Conservation (phyloP, 2,888 invertebrate genomes). For the Tetragnatha montana region DNA sequence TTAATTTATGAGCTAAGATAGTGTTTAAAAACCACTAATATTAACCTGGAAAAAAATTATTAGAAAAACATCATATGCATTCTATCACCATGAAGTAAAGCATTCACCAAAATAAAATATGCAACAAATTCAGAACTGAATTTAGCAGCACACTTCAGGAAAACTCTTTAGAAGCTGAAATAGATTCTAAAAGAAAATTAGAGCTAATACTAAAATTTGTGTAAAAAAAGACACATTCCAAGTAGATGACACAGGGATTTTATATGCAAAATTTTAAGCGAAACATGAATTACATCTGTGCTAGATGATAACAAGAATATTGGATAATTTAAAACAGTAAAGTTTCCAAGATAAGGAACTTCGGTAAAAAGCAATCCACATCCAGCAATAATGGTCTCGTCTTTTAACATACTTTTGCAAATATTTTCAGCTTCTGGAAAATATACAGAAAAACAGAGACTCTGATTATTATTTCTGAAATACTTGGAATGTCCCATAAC, state of each 20-base stretch:
- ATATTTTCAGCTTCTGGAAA: constrained; percentile 71
- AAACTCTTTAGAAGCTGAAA: constrained; percentile 42
- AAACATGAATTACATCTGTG: constrained; percentile 30
- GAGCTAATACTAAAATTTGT: constrained; percentile 4
- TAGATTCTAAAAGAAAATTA: constrained; percentile 52
- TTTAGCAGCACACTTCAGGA: constrained; percentile 8
- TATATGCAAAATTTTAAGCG: constrained; percentile 16
- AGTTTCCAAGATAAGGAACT: constrained; percentile 57
- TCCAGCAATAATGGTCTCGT: constrained; percentile 62
- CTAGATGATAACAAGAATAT: constrained; percentile 25
- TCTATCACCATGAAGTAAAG: neutral
- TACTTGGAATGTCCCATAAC: constrained; percentile 62
- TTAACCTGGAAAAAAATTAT: neutral
- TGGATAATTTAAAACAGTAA: constrained; percentile 44
- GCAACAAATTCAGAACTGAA: constrained; percentile 13
- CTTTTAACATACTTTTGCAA: constrained; percentile 67
- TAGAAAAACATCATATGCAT: neutral
- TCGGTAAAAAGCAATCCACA: constrained; percentile 64
- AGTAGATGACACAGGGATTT: constrained; percentile 26
- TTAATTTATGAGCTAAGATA: neutral
- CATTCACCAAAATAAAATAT: constrained; percentile 29
- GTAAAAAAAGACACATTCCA: constrained; percentile 60
- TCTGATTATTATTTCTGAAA: constrained; percentile 63
- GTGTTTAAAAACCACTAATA: neutral
- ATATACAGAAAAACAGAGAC: constrained; percentile 69